A percentile compares a stretch with the other conserved stretches of the same genome.
Conservation (phyloP, 2,888 invertebrate genomes). For the Slavum lentiscoides region DNA sequence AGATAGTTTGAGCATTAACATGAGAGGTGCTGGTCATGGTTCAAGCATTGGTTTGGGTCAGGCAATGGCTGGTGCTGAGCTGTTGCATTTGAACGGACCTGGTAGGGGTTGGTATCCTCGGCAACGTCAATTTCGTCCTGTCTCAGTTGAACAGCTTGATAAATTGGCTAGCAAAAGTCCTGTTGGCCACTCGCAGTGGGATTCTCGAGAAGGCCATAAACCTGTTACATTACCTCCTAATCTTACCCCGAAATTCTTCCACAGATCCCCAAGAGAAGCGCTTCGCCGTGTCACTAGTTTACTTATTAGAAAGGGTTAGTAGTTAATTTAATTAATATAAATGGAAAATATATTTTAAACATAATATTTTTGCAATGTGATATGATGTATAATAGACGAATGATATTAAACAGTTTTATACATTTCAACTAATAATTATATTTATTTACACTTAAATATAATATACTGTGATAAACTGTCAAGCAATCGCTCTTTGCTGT, state of each 20-base stretch:
- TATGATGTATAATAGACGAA: too few species aligned
- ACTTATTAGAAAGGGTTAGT: constrained; percentile 80
- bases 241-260: constrained; percentile 86
- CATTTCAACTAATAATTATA: too few species aligned
- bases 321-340: neutral
- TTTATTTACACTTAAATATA: too few species aligned
- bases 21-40: constrained; percentile 57
- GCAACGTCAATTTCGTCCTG: constrained; percentile 67
- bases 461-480: too few species aligned
- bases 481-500: too few species aligned
- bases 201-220: constrained; percentile 68
- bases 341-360: neutral
- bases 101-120: constrained; percentile 73
- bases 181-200: constrained; percentile 57
- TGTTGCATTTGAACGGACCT: constrained; percentile 77
- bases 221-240: constrained; percentile 86
- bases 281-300: constrained; percentile 85
- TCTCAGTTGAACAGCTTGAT: constrained; percentile 83
- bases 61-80: constrained; percentile 75
- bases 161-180: constrained; percentile 63
- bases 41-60: constrained; percentile 60
- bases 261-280: constrained; percentile 84
- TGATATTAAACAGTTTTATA: too few species aligned
- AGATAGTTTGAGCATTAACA: constrained; percentile 57
- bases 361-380: neutral